Conservation (phyloP, 35 echinoderm and acorn worm species). For the Anneissia japonica region DNA sequence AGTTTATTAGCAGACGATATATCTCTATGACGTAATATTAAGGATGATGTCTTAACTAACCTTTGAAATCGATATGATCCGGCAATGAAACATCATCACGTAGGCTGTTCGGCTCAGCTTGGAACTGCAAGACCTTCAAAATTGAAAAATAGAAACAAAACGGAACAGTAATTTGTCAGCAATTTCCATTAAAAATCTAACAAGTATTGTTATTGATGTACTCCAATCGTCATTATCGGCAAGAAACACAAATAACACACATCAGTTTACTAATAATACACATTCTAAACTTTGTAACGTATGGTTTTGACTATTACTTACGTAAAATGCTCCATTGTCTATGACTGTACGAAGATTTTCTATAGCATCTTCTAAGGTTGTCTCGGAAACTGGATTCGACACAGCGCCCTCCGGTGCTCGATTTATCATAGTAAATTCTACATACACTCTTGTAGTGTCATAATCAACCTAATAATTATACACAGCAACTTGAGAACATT, state of each 20-base stretch:
- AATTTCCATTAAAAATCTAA: too few species aligned
- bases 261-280: too few species aligned
- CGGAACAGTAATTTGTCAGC: too few species aligned
- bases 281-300: too few species aligned
- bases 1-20: too few species aligned
- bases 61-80: neutral
- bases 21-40: too few species aligned
- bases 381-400: neutral
- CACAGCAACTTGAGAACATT: too few species aligned
- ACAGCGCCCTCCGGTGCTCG: neutral
- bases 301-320: too few species aligned
- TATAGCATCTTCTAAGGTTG: neutral
- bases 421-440: neutral
- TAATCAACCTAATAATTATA: neutral
- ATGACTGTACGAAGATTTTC: neutral
- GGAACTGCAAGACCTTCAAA: neutral
- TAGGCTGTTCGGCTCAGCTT: neutral
- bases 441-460: neutral
- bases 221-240: too few species aligned
- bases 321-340: neutral
- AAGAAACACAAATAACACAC: too few species aligned
- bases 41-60: too few species aligned
- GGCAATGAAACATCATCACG: neutral
- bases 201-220: too few species aligned
- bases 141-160: neutral